These are phyloP conservation scores for Chymomyza costata DNA, from an alignment of 1,140 invertebrate genomes.

Conservation along the genomic window DNA sequence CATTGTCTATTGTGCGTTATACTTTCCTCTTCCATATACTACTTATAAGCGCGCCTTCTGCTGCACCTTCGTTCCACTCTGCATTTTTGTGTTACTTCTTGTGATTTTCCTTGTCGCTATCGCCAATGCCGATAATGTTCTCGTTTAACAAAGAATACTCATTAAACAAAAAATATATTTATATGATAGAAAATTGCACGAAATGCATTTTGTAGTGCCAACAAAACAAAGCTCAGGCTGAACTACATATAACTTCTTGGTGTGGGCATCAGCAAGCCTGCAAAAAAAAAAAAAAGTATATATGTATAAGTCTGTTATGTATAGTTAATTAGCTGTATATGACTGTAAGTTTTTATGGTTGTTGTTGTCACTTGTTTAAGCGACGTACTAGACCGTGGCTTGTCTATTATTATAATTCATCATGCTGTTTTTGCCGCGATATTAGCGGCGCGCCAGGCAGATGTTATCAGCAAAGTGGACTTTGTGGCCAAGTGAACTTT, in stretches of 20 bases:
- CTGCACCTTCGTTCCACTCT: not conserved
- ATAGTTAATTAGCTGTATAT: not conserved
- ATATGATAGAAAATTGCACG: constrained; percentile 42
- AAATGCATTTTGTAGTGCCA: constrained; percentile 48
- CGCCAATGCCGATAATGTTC: constrained; percentile 37
- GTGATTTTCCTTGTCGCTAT: constrained; percentile 10
- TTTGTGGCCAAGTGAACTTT: constrained; percentile 22
- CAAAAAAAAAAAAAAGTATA: constrained; percentile 29
- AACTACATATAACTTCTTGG: constrained; percentile 5
- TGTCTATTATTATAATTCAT: constrained; percentile 21
- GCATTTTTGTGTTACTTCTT: not conserved
- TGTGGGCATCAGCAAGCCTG: constrained; percentile 59
- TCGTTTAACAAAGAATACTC: constrained; percentile 53
- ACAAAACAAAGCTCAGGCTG: constrained; percentile 6
- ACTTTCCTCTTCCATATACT: not conserved
- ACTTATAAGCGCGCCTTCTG: constrained; percentile 14
- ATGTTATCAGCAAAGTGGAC: constrained; percentile 32
- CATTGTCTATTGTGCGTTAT: constrained; percentile 37
- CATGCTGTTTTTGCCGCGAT: constrained; percentile 8
- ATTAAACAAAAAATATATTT: constrained; percentile 22
- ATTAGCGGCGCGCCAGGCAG: constrained; percentile 14
- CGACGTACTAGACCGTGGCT: constrained; percentile 52
- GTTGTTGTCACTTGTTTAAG: constrained; percentile 48
- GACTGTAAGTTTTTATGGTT: constrained; percentile 6
- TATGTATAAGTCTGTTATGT: constrained; percentile 7